These are phyloP conservation scores for Orientallactaga sibirica DNA, from an alignment of 2,797 vertebrate species.

Conservation along the genomic window DNA sequence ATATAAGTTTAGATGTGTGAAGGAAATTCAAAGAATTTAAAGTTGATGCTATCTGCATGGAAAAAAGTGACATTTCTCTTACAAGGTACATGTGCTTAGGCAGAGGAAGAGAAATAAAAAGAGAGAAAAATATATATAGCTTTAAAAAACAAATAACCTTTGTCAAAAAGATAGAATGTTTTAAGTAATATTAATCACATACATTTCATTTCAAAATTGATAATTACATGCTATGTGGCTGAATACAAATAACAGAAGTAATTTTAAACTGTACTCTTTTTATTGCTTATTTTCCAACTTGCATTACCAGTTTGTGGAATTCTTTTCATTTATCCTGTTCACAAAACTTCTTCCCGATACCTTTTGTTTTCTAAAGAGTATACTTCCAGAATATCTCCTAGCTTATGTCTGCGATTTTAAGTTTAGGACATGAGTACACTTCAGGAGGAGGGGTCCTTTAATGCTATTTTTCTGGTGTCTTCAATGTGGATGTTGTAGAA, in stretches of 20 bases:
- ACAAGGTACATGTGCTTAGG: neutral
- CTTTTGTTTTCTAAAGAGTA: slow-evolving; percentile 26
- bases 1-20: slow-evolving; percentile 14
- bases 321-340: slow-evolving; percentile 17
- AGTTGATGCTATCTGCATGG: neutral
- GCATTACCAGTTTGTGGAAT: neutral
- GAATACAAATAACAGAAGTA: slow-evolving; percentile 56
- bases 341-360: slow-evolving; percentile 44
- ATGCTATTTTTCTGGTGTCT: slow-evolving; percentile 4
- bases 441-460: neutral
- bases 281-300: slow-evolving; percentile 70
- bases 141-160: neutral
- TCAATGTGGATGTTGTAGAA: slow-evolving; percentile 18
- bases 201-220: slow-evolving; percentile 61
- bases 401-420: neutral
- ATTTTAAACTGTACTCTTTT: slow-evolving; percentile 66
- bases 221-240: slow-evolving; percentile 7
- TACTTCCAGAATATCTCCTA: slow-evolving; percentile 1
- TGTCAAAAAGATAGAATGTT: slow-evolving; percentile 49
- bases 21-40: slow-evolving; percentile 59
- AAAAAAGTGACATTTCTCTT: slow-evolving; percentile 1
- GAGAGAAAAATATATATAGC: neutral
- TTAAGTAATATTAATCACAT: slow-evolving; percentile 53
- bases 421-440: neutral
- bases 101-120: neutral